Evolutionary conservation across 1,140 invertebrate species (phyloP).

Genomic region (Macrocentrus cingulum): DNA sequence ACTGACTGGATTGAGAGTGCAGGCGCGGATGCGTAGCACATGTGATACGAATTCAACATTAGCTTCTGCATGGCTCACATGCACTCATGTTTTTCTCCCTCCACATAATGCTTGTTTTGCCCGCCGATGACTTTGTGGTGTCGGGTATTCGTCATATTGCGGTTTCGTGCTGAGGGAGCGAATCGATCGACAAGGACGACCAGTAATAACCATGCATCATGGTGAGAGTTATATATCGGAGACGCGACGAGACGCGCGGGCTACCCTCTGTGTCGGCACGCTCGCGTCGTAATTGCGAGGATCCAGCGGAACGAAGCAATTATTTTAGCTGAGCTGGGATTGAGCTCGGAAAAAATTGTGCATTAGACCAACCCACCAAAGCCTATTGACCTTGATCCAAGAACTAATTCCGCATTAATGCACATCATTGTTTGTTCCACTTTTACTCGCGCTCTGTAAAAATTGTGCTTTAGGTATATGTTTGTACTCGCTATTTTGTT

Average conservation of each 20-base stretch:
- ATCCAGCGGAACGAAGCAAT: conserved; percentile 30
- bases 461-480: too few relatives aligned
- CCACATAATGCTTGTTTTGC: conserved; percentile 31
- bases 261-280: conserved; percentile 27
- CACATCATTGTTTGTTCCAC: too few relatives aligned
- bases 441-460: too few relatives aligned
- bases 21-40: conserved; percentile 44
- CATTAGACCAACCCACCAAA: too few relatives aligned
- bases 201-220: conserved; percentile 38
- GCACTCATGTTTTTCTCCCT: background rate
- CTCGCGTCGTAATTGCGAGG: conserved; percentile 27
- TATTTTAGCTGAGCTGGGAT: conserved; percentile 25
- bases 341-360: conserved; percentile 1
- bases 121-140: conserved; percentile 4
- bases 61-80: background rate
- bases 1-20: too few relatives aligned
- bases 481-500: too few relatives aligned
- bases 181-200: conserved; percentile 25
- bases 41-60: conserved; percentile 41
- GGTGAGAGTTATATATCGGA: conserved; percentile 31
- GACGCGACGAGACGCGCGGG: conserved; percentile 13
- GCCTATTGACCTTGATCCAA: too few relatives aligned
- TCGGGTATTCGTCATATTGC: conserved; percentile 4
- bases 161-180: conserved; percentile 5
- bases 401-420: too few relatives aligned